These are phyloP conservation scores for Exaiptasia diaphana DNA, from an alignment of 64 coral and sea anemone genomes.

Conservation along the genomic window DNA sequence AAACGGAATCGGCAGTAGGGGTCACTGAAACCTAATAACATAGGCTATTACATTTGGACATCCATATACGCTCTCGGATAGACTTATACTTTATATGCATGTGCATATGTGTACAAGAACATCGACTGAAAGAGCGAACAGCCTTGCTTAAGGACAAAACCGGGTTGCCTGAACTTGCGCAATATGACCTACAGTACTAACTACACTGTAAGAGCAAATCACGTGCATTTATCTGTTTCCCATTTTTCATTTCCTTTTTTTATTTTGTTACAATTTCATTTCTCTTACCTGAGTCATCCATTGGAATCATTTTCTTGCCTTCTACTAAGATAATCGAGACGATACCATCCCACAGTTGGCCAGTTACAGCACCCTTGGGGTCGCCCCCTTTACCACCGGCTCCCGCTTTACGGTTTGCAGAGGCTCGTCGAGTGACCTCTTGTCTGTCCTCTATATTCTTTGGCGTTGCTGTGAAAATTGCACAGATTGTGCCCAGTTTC, in stretches of 20 bases:
- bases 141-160: too few species aligned
- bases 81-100: too few species aligned
- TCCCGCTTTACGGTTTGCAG: background rate
- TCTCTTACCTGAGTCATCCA: constrained; percentile 94
- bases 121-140: too few species aligned
- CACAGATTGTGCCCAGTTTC: constrained; percentile 80
- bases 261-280: too few species aligned
- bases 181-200: too few species aligned
- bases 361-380: constrained; percentile 46
- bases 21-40: constrained; percentile 95
- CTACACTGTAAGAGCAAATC: too few species aligned
- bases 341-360: constrained; percentile 89
- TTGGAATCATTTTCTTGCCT: constrained; percentile 92
- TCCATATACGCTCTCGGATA: too few species aligned
- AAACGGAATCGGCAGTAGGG: constrained; percentile 96
- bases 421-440: constrained; percentile 54
- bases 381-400: constrained; percentile 59
- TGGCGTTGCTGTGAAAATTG: constrained; percentile 68
- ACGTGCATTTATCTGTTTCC: too few species aligned
- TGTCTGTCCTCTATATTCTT: constrained; percentile 93
- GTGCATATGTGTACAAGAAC: too few species aligned
- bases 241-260: too few species aligned
- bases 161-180: too few species aligned
- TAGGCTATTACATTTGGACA: too few species aligned
- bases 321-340: constrained; percentile 92